Evolutionary conservation across 2,113 vertebrate species (phyloP).

Genomic region (Cyrtonyx montezumae): DNA sequence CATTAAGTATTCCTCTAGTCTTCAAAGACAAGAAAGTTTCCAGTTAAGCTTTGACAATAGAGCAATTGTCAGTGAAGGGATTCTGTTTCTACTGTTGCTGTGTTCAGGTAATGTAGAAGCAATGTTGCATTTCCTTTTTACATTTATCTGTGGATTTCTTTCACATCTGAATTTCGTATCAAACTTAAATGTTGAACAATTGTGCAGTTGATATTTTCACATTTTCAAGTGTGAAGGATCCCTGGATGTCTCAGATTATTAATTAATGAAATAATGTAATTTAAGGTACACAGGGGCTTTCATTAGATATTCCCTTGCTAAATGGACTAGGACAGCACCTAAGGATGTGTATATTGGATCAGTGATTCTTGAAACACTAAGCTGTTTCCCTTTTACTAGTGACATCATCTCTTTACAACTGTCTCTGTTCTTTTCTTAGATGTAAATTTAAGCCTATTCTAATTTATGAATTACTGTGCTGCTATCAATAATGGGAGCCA

Average conservation of each 20-base stretch:
- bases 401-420: not conserved
- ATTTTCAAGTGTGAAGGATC: not conserved
- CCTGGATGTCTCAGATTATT: not conserved
- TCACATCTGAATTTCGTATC: not conserved
- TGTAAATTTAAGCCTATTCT: not conserved
- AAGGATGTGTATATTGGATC: not conserved
- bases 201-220: not conserved
- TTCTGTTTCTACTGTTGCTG: not conserved
- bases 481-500: not conserved
- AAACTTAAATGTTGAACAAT: not conserved
- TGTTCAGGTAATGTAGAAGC: not conserved
- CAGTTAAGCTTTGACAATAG: slow-evolving; percentile 68
- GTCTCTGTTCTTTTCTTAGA: not conserved
- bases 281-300: not conserved
- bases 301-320: not conserved
- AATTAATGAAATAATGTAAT: not conserved
- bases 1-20: slow-evolving; percentile 64
- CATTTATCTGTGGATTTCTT: not conserved
- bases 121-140: not conserved
- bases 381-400: not conserved
- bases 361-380: not conserved
- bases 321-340: not conserved
- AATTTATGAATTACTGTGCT: not conserved
- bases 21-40: slow-evolving; percentile 60
- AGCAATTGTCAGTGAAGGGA: slow-evolving; percentile 5